Base-by-base conservation (phyloP, 1,140 invertebrate genomes). In the Dendroctonus valens region DNA sequence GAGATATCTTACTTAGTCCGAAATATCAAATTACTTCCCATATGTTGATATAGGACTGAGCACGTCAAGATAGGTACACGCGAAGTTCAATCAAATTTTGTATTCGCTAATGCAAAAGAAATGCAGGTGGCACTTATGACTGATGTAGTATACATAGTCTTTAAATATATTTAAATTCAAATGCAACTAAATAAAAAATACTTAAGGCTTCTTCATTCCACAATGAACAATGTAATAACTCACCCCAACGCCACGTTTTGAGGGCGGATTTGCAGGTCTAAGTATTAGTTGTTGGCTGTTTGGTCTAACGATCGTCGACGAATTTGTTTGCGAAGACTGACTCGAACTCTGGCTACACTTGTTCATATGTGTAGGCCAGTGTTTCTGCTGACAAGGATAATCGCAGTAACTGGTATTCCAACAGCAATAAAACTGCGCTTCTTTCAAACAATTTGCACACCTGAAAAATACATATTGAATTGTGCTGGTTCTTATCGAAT, bases 401-500 rank as follows among this genome's bases (percentile, higher is more conserved):
- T 91, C 89, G 78, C 94, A 97, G 76, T 97, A 97, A 41, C 92
- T 89, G 0, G 94, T 96, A 79, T 96, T 96, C 93, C 93, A 96
- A 74, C 94, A 96, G 75, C 94, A 96, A 79, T 94, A 95, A 76
- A 93, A 93, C 68, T 92, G 85, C 0, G 93, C 91, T 79, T 95
- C 92, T 68, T 91, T 88, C 50, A 85, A 85, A 80, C 94, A 97
- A 72, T 86, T 85, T 0, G 91, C 87, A 78, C 94, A 96, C 75
- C 75, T 76, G 55, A 44, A 60, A 59, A 52, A 52, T 9, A 46
- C 12, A 26, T 26, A 26, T 26, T 26, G 26, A 26, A 26, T 26
- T 26, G 26, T 26, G 26, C 26, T 3, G 26, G 26, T 26, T 26
- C 26, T 26, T 1, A 26, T 26, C 26, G 26, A 26, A 26, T 26